Conservation (phyloP, 2,797 vertebrate genomes). For the Iguana delicatissima region DNA sequence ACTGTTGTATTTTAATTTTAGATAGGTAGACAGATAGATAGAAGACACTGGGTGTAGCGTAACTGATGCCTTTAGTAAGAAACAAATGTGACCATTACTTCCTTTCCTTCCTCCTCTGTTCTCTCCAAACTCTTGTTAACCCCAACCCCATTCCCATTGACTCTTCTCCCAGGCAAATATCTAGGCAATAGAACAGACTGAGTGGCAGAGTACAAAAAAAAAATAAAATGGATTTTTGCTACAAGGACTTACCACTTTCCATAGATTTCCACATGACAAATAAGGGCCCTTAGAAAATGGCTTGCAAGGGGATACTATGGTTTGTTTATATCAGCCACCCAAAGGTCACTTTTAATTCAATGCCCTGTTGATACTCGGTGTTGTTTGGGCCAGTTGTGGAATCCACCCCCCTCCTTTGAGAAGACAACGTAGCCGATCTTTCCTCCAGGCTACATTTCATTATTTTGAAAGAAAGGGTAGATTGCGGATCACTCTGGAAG, state of each 20-base stretch:
- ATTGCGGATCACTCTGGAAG: slow-evolving; percentile 70
- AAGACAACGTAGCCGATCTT: slow-evolving; percentile 67
- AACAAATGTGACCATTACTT: neutral
- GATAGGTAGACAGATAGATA: neutral
- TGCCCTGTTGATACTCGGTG: slow-evolving; percentile 64
- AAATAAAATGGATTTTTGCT: neutral
- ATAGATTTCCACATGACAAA: slow-evolving; percentile 55
- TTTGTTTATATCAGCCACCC: slow-evolving; percentile 27
- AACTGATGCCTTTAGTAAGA: neutral
- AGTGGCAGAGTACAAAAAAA: neutral
- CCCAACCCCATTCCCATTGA: neutral
- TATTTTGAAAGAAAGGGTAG: slow-evolving; percentile 68
- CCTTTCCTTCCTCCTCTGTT: neutral
- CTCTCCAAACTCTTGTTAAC: neutral
- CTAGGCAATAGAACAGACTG: neutral
- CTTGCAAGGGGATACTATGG: slow-evolving; percentile 74
- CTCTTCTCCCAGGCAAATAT: neutral
- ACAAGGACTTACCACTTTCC: slow-evolving; percentile 41
- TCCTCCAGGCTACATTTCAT: slow-evolving; percentile 68
- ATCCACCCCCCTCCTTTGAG: slow-evolving; percentile 65
- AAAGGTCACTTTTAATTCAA: slow-evolving; percentile 75
- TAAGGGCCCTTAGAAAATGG: slow-evolving; percentile 69
- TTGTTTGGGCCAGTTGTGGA: slow-evolving; percentile 64
- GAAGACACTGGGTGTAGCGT: neutral
- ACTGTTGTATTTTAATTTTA: neutral